A percentile compares a stretch with the other conserved stretches of the same genome.
Conservation (phyloP, 2,888 invertebrate species). For the Autographa pulchrina region DNA sequence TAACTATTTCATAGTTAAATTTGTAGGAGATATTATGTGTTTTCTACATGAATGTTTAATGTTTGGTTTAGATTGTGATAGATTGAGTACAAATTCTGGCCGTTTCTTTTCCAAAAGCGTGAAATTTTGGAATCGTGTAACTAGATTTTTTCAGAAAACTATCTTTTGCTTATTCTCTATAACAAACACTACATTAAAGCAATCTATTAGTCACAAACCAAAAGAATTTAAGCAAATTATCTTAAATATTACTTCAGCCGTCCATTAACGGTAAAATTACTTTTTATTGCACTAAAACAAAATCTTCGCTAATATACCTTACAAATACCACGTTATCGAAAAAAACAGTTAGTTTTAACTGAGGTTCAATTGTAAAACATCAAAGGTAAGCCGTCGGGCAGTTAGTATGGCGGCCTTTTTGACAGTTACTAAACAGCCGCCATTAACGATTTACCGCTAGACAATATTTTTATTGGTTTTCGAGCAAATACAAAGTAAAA, state of each 20-base stretch:
- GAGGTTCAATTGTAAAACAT: constrained; percentile 46
- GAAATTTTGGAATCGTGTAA: too few relatives aligned
- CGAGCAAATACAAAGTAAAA: constrained; percentile 14
- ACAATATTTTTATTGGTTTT: constrained; percentile 33
- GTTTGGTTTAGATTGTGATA: too few relatives aligned
- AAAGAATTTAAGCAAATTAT: not conserved
- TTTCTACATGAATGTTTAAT: too few relatives aligned
- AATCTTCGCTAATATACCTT: constrained; percentile 32
- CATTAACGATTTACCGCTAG: constrained; percentile 47
- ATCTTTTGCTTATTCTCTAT: not conserved
- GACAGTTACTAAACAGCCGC: constrained; percentile 23
- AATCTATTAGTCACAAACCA: not conserved
- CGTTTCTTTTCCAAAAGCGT: too few relatives aligned
- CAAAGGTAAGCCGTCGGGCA: constrained; percentile 35
- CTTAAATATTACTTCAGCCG: not conserved
- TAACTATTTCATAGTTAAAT: too few relatives aligned
- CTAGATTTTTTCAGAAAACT: too few relatives aligned
- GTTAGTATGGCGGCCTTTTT: constrained; percentile 21
- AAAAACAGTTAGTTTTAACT: constrained; percentile 24
- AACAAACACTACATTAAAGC: not conserved
- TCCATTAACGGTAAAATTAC: constrained; percentile 8
- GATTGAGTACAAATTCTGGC: too few relatives aligned
- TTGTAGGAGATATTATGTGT: too few relatives aligned
- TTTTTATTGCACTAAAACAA: constrained; percentile 22
- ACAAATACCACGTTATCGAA: constrained; percentile 36